Percentiles rank a stretch among this genome's conserved stretches.
Evolutionary conservation across 1,140 invertebrate genomes (phyloP).

Genomic region (Diuraphis noxia): DNA sequence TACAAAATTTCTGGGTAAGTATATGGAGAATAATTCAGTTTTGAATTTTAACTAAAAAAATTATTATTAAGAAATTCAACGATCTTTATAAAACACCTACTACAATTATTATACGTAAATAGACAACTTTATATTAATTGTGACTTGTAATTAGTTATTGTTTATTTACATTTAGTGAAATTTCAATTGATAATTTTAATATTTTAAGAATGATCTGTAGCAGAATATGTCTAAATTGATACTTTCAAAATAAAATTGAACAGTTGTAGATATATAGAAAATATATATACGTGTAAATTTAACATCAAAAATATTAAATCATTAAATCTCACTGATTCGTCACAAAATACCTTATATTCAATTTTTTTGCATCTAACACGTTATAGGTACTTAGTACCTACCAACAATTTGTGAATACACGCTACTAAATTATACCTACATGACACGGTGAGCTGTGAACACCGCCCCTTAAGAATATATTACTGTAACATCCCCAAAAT

Average conservation of each 20-base stretch:
- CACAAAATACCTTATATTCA: not conserved
- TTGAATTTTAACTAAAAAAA: not conserved
- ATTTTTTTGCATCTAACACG: not conserved
- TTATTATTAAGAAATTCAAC: not conserved
- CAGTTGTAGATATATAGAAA: too few species aligned
- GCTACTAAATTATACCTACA: not conserved
- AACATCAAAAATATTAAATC: too few species aligned
- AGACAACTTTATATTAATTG: too few species aligned
- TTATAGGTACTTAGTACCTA: too few species aligned
- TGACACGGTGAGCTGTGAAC: not conserved
- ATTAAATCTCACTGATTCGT: not conserved
- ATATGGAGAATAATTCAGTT: not conserved
- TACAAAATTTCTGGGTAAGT: too few species aligned
- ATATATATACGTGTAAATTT: not conserved
- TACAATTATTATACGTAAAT: not conserved
- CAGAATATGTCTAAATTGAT: not conserved
- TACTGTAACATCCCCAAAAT: not conserved
- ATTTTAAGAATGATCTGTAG: not conserved
- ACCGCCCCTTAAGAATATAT: not conserved
- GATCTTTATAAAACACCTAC: not conserved
- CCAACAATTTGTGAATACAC: not conserved
- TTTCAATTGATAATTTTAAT: not conserved
- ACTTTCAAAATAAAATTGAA: not conserved
- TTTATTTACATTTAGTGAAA: not conserved
- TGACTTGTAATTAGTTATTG: too few species aligned